Evolutionary conservation across 1,140 invertebrate genomes (phyloP).

Genomic region (Himalopsyche phryganea): DNA sequence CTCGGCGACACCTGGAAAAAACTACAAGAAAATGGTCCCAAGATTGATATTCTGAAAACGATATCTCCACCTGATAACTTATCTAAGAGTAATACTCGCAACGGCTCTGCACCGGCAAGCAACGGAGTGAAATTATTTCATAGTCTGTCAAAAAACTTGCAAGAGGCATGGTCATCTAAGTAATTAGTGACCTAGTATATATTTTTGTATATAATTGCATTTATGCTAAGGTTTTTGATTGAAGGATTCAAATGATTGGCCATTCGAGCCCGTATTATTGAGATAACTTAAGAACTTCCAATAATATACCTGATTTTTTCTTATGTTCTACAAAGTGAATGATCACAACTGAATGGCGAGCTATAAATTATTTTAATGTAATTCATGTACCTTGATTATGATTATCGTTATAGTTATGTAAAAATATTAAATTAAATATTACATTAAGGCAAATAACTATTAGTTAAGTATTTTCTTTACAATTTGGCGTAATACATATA

Average conservation of each 20-base stretch:
- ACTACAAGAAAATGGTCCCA: conserved; percentile 62
- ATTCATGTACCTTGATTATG: conserved; percentile 18
- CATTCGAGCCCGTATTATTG: too few relatives aligned
- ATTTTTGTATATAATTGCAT: background rate
- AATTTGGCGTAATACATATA: too few relatives aligned
- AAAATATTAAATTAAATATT: background rate
- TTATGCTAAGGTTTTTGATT: too few relatives aligned
- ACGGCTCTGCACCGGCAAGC: background rate
- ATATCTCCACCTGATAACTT: conserved; percentile 9
- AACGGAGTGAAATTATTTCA: conserved; percentile 18
- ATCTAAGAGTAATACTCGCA: conserved; percentile 10
- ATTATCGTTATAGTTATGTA: conserved; percentile 11
- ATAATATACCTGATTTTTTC: background rate
- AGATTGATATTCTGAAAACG: conserved; percentile 28
- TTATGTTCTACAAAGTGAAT: conserved; percentile 1
- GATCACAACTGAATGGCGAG: background rate
- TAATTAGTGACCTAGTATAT: background rate
- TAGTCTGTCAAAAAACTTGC: conserved; percentile 27
- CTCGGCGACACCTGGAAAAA: conserved; percentile 90
- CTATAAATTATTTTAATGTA: conserved; percentile 10
- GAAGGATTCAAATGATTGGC: too few relatives aligned
- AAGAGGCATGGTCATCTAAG: conserved; percentile 30
- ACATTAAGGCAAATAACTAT: conserved; percentile 3
- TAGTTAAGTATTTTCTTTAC: conserved; percentile 4
- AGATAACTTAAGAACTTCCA: background rate